Conservation (phyloP, 2,113 vertebrate genomes). For the Paradoxurus hermaphroditus region DNA sequence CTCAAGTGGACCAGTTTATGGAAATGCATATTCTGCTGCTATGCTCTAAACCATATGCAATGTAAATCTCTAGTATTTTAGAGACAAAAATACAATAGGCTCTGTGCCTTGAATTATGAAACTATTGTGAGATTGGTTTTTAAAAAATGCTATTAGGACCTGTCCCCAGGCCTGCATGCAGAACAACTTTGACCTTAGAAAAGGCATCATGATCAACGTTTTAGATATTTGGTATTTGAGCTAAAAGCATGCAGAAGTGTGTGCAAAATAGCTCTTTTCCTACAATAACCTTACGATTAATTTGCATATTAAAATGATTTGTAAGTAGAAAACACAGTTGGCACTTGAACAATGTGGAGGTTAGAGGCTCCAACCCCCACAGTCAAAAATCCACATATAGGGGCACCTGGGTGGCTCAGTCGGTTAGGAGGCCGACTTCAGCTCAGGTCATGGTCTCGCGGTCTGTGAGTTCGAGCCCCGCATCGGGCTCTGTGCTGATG, state of each 20-base stretch:
- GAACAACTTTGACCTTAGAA: conserved; percentile 44
- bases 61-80: conserved; percentile 49
- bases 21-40: conserved; percentile 30
- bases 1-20: conserved; percentile 48
- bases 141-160: conserved; percentile 37
- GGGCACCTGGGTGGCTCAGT: too few species aligned
- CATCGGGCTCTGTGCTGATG: too few species aligned
- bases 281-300: conserved; percentile 22
- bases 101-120: conserved; percentile 53
- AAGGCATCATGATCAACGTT: conserved; percentile 42
- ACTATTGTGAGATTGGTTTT: conserved; percentile 52
- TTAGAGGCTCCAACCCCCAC: neutral
- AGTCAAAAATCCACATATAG: neutral
- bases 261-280: neutral
- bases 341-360: neutral
- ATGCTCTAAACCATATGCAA: neutral
- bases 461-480: too few species aligned
- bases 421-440: too few species aligned
- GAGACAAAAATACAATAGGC: conserved; percentile 45
- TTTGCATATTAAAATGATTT: conserved; percentile 33
- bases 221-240: conserved; percentile 22
- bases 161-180: neutral
- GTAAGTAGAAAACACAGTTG: neutral
- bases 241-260: conserved; percentile 40
- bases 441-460: too few species aligned